Evolutionary conservation across 1,140 invertebrate species (phyloP).

Genomic region (Drosophila murphyi): DNA sequence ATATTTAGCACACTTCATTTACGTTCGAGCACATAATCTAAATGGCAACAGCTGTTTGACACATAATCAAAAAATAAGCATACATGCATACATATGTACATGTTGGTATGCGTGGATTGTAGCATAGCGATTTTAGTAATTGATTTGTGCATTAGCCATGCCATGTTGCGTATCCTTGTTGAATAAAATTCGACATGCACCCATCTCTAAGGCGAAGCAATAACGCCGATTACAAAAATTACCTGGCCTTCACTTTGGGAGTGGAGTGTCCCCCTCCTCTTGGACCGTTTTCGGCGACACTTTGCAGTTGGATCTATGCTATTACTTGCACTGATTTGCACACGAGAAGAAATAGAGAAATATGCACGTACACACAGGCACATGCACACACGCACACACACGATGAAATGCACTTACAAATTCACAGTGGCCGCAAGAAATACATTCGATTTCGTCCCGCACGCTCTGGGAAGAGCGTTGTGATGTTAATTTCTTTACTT

Average conservation of each 20-base stretch:
- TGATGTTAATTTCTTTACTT: slow-evolving; percentile 30
- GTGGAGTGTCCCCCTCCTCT: background rate
- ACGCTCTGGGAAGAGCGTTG: slow-evolving; percentile 4
- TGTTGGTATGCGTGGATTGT: no score
- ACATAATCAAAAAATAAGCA: no score
- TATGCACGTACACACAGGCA: slow-evolving; percentile 5
- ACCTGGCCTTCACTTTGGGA: slow-evolving; percentile 22
- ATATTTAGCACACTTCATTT: no score
- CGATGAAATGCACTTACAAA: background rate
- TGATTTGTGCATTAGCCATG: background rate
- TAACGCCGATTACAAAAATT: slow-evolving; percentile 14
- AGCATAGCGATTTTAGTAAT: no score
- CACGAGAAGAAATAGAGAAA: slow-evolving; percentile 26
- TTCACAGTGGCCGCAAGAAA: slow-evolving; percentile 23
- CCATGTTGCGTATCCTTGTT: background rate
- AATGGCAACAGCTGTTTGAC: no score
- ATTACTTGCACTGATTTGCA: slow-evolving; percentile 15
- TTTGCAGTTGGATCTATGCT: background rate
- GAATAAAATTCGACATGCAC: slow-evolving; percentile 3
- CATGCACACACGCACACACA: background rate
- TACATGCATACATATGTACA: no score
- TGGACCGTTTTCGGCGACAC: slow-evolving; percentile 1
- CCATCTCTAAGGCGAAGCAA: slow-evolving; percentile 20
- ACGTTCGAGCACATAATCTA: no score
- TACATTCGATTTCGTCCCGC: slow-evolving; percentile 9